Base-by-base conservation (phyloP, 92 coral and sea anemone genomes). In the Palythoa grandis region DNA sequence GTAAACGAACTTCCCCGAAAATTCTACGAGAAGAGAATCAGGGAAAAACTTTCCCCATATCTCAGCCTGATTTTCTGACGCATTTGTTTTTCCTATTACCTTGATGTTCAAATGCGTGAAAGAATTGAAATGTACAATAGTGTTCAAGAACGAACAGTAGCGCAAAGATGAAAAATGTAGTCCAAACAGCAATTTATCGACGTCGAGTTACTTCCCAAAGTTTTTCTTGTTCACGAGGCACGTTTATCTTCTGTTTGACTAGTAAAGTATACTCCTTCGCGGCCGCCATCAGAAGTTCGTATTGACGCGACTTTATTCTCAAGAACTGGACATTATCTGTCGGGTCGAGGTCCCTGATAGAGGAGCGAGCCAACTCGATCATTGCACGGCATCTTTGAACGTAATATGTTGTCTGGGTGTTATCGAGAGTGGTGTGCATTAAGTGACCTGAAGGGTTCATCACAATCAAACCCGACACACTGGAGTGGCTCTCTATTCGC, bases 281-380 rank as follows among this genome's bases (percentile, higher is more conserved):
- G 3, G 95, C 93, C 13, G 98, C 95, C 17, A 94, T 85, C 82
- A 92, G 88, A 22, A 93, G 87, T 75, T 94, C 98, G 90, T 87
- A 86, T 60, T 90, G 88, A 50, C 82, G 86, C 39, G 98, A 93
- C 52, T 89, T 86, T 35, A 92, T 78, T 68, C 98, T 89, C 75
- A 94, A 79, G 74, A 94, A 94, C 74, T 88, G 88, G 3, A 94
- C 82, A 56, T 94, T 95, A 83, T 94, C 89, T 4, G 90, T 92
- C 52, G 95, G 98, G 82, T 94, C 95, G 66, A 86, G 72, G 25
- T 94, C 92, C 52, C 90, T 75, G 57, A 89, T 84, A 16, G 94
- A 85, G 66, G 88, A 69, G 15, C 93, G 89, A 60, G 98, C 93
- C 43, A 91, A 87, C 35, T 82, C 88, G 25, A 88, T 82, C 38